Conservation (phyloP, 1,140 invertebrate genomes). For the Trialeurodes vaporariorum region DNA sequence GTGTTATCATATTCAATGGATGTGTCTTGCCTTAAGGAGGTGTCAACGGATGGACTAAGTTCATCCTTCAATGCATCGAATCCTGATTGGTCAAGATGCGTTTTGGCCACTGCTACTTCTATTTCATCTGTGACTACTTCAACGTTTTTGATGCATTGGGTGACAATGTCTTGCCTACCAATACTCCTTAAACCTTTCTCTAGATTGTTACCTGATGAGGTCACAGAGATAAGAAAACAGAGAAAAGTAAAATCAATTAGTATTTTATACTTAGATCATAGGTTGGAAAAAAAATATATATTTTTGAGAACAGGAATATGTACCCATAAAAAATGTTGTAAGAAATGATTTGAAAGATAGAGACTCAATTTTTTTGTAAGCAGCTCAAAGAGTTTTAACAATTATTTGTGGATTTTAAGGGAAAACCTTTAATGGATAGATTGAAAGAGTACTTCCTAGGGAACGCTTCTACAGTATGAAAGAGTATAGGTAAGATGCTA, state of each 20-base stretch:
- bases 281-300: no score
- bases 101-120: slow-evolving; percentile 63
- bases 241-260: slow-evolving; percentile 8
- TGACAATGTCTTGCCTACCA: slow-evolving; percentile 82
- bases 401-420: no score
- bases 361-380: no score
- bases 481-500: no score
- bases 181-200: slow-evolving; percentile 82
- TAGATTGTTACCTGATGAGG: slow-evolving; percentile 71
- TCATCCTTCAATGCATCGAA: slow-evolving; percentile 62
- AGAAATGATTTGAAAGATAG: no score
- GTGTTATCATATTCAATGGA: slow-evolving; percentile 1
- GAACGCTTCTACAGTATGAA: no score
- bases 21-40: slow-evolving; percentile 16
- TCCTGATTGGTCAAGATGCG: slow-evolving; percentile 60
- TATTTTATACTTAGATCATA: no score
- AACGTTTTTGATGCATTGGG: slow-evolving; percentile 77
- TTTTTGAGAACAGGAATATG: no score
- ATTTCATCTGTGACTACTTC: slow-evolving; percentile 66
- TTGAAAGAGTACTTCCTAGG: no score
- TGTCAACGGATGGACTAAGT: slow-evolving; percentile 28
- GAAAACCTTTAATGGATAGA: no score
- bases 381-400: no score
- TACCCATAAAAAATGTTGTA: no score
- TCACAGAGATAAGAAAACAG: slow-evolving; percentile 21